These are phyloP conservation scores for Schizotus pectinicornis DNA, from an alignment of 2,888 invertebrate species.

Conservation along the genomic window DNA sequence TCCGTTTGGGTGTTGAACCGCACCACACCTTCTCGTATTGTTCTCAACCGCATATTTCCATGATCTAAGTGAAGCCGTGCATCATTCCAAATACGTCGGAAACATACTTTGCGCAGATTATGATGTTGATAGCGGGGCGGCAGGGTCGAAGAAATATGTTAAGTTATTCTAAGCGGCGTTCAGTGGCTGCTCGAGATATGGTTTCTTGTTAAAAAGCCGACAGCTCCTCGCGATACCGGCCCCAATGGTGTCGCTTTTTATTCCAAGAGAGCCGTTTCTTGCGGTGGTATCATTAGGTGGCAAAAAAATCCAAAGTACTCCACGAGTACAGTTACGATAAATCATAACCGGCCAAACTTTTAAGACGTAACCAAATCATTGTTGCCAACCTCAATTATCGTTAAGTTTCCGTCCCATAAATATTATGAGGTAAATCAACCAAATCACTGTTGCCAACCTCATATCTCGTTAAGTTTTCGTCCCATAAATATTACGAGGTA, in stretches of 20 bases:
- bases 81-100: constrained; percentile 25
- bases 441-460: constrained; percentile 1
- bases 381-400: neutral
- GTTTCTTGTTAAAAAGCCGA: constrained; percentile 14
- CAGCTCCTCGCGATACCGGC: constrained; percentile 10
- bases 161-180: constrained; percentile 26
- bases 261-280: neutral
- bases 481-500: neutral
- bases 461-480: constrained; percentile 2
- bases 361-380: constrained; percentile 1
- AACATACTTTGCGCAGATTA: constrained; percentile 27
- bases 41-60: constrained; percentile 20
- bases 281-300: neutral
- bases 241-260: neutral
- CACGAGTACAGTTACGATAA: neutral
- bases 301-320: neutral
- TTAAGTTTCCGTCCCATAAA: constrained; percentile 2
- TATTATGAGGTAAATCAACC: neutral
- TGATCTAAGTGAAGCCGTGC: constrained; percentile 24
- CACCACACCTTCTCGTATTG: constrained; percentile 13
- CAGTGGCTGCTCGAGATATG: constrained; percentile 5
- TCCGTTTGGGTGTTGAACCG: no score
- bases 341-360: neutral
- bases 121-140: constrained; percentile 18
- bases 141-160: constrained; percentile 10